Base-by-base conservation (phyloP, 30 jellyfish, hydroid and myxozoan species). In the Cassiopea andromeda region DNA sequence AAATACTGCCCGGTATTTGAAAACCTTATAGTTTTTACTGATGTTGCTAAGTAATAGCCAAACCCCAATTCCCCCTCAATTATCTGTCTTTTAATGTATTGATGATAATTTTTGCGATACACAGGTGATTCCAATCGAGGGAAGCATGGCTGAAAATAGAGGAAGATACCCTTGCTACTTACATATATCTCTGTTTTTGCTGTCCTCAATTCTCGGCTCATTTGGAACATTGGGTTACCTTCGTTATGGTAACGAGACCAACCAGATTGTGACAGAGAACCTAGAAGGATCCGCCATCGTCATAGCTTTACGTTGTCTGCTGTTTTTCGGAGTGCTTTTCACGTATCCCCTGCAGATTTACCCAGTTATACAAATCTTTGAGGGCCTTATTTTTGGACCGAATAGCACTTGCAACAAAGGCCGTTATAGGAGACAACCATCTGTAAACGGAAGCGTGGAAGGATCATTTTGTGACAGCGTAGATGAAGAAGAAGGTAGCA, bases 71-170 rank as follows among this genome's bases (percentile, higher is more conserved):
- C 9, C 9, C 64, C 64, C 5, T 2, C 9, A 2, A 50, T 2
- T 2, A 2, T 9, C 9, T 50, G 9, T 61, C 4, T 6, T 61
- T 61, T 61, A 6, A 17, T 27, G 19, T 61, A 3, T 61, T 61
- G 10, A 61, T 61, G 43, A 70, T 70, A 7, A 1, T 17, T 70
- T 70, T 17, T 17, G 1, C 48, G n/a, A 18, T 73, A 47, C 72
- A 0, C 46, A 96, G 99, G 99, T 96, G 45, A 96, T 96, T 15
- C 99, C 99, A 48, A 96, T 96, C 16, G 99, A 96, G 73, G 99
- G 99, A 76, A 96, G 99, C 73, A 96, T 96, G 99, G 99, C 98
- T 1, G 97, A 96, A 70, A 96, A 96, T 76, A 97, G 99, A 47
- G 83, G 80, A 14, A 75, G 93, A 45, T 96, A 96, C 64, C 99